Conservation (phyloP, 2,888 invertebrate species). For the Agonopterix arenella region DNA sequence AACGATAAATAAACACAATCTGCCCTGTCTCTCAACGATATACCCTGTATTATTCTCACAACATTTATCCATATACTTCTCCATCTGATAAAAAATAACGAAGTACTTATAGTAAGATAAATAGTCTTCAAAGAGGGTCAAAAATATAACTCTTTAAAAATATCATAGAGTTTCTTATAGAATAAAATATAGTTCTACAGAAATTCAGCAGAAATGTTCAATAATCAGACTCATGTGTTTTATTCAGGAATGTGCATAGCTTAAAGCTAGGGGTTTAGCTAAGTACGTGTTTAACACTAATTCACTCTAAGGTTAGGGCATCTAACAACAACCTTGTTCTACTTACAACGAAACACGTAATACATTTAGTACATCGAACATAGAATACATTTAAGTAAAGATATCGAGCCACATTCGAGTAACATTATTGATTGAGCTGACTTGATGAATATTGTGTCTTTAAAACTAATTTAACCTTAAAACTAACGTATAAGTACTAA, state of each 20-base stretch:
- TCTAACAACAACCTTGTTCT: slow-evolving; percentile 29
- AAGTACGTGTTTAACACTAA: slow-evolving; percentile 48
- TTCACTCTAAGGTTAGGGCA: slow-evolving; percentile 37
- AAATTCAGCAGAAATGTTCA: slow-evolving; percentile 69
- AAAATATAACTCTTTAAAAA: slow-evolving; percentile 72
- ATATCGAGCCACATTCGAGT: slow-evolving; percentile 68
- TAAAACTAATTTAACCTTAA: slow-evolving; percentile 42
- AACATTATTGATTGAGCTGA: slow-evolving; percentile 60
- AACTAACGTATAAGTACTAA: slow-evolving; percentile 22
- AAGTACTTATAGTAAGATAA: slow-evolving; percentile 57
- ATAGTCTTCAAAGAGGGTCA: slow-evolving; percentile 54
- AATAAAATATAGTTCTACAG: slow-evolving; percentile 59
- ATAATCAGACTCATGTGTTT: slow-evolving; percentile 64
- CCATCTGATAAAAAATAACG: slow-evolving; percentile 44
- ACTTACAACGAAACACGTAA: slow-evolving; percentile 43
- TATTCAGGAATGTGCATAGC: slow-evolving; percentile 69
- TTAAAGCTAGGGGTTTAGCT: slow-evolving; percentile 56
- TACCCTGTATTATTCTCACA: slow-evolving; percentile 71
- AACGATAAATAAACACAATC: slow-evolving; percentile 20
- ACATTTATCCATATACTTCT: slow-evolving; percentile 37
- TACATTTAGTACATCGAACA: slow-evolving; percentile 53
- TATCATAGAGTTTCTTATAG: slow-evolving; percentile 63
- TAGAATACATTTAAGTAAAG: slow-evolving; percentile 39
- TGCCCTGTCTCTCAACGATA: slow-evolving; percentile 47
- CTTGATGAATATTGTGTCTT: slow-evolving; percentile 73